phyloP scores from a whole-genome alignment of 2,797 vertebrate genomes.

The Gorsachius magnificus region DNA sequence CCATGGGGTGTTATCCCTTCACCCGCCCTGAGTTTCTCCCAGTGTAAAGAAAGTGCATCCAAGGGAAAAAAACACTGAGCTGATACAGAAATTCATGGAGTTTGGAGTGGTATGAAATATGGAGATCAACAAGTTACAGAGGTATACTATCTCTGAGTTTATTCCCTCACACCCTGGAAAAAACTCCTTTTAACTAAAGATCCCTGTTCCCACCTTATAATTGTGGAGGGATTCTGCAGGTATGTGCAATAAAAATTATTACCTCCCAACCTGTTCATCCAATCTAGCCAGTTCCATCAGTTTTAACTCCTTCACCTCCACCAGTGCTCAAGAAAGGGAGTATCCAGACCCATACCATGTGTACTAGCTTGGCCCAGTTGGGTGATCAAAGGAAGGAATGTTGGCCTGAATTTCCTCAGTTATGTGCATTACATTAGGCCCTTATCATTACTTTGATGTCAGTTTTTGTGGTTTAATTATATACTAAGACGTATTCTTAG shows the following conservation, averaged over 20 bases:
- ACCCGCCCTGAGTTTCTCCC: not conserved
- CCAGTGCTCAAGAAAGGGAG: not conserved
- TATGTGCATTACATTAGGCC: not conserved
- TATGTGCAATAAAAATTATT: not conserved
- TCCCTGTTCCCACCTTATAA: not conserved
- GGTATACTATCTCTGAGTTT: not conserved
- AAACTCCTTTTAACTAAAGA: not conserved
- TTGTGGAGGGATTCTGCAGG: not conserved
- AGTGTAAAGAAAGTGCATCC: not conserved
- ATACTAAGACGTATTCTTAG: slow-evolving; percentile 22
- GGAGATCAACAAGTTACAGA: not conserved
- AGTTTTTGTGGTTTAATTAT: slow-evolving; percentile 58
- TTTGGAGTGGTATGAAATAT: not conserved
- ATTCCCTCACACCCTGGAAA: not conserved
- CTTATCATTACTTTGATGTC: slow-evolving; percentile 50
- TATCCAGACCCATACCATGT: not conserved
- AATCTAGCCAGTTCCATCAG: slow-evolving; percentile 26
- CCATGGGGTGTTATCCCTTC: rapidly evolving
- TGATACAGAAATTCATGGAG: not conserved
- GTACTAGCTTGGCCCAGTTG: not conserved
- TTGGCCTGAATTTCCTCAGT: slow-evolving; percentile 30
- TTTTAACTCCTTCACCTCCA: slow-evolving; percentile 19
- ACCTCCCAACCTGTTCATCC: slow-evolving; percentile 2
- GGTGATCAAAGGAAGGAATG: slow-evolving; percentile 52
- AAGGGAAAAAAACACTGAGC: not conserved